Conservation (phyloP, 2,113 vertebrate genomes). For the Neoarius graeffei region DNA sequence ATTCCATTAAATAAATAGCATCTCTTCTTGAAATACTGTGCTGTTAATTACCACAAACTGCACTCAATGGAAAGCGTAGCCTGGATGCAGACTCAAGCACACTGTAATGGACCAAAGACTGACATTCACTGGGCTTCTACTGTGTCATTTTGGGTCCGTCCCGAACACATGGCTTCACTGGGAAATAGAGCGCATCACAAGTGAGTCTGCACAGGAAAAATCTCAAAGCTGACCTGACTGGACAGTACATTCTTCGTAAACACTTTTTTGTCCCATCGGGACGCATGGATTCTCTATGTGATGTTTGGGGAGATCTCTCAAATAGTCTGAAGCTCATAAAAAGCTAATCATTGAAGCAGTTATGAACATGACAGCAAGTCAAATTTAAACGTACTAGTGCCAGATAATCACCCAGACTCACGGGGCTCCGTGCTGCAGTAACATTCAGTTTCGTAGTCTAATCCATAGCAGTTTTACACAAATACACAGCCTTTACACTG, state of each 20-base stretch:
- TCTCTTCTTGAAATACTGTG: neutral
- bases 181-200: neutral
- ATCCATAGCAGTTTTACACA: neutral
- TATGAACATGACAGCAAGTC: neutral
- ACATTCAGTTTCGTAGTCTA: neutral
- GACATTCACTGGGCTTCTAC: neutral
- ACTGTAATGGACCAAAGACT: neutral
- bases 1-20: neutral
- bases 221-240: neutral
- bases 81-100: neutral
- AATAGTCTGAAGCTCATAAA: neutral
- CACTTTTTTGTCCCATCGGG: neutral
- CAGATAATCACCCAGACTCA: neutral
- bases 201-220: neutral
- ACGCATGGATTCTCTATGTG: neutral
- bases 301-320: neutral
- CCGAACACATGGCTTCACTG: neutral
- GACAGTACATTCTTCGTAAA: neutral
- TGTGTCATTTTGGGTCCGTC: neutral
- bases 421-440: neutral
- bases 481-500: neutral
- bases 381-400: neutral
- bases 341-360: neutral
- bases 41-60: neutral
- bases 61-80: neutral